Base-by-base conservation (phyloP, 1,140 invertebrate species). In the Apis mellifera region DNA sequence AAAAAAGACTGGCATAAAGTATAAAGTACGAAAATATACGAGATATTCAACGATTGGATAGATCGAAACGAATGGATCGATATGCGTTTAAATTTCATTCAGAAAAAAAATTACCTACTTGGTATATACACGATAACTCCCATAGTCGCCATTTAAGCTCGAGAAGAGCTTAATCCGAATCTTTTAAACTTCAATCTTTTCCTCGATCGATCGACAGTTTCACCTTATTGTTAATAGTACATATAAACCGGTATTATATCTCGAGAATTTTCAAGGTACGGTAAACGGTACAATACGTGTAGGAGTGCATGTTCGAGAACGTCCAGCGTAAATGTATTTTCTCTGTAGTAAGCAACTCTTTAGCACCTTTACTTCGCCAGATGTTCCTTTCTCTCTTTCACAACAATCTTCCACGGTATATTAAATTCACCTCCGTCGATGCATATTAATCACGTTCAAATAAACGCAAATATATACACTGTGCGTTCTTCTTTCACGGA, bases 91-190 rank as follows among this genome's bases (percentile, higher is more conserved):
- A 42, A n/a, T 23, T 26, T 62, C 69, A 50, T 54, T 21, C 17
- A n/a, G 12, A 9, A 13, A 70, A 64, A 81, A 80, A 60, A 75
- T 87, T 90, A 92, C 93, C 21, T 93, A 93, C 93, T 91, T 89
- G 92, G 90, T 86, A 90, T 92, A 85, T 92, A 93, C 54, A 93
- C 90, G 82, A 94, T 93, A 77, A 93, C 92, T 86, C 93, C 92
- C 91, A 93, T 93, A 80, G 89, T 91, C 89, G 91, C 91, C 93
- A 94, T 94, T 89, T 86, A 87, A 87, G 73, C 78, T 73, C 78
- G 0, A 3, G 0, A 17, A 50, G 72, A 66, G 78, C 62, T 65
- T 66, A 21, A 64, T 68, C 60, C 55, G 57, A 74, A 23, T 68
- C 84, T 74, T 32, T n/a, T n/a, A n/a, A 32, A 70, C 55, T 15